A percentile compares a stretch with the other conserved stretches of the same genome.
Conservation (phyloP, 2,113 vertebrate species). For the Lepisosteus oculatus region DNA sequence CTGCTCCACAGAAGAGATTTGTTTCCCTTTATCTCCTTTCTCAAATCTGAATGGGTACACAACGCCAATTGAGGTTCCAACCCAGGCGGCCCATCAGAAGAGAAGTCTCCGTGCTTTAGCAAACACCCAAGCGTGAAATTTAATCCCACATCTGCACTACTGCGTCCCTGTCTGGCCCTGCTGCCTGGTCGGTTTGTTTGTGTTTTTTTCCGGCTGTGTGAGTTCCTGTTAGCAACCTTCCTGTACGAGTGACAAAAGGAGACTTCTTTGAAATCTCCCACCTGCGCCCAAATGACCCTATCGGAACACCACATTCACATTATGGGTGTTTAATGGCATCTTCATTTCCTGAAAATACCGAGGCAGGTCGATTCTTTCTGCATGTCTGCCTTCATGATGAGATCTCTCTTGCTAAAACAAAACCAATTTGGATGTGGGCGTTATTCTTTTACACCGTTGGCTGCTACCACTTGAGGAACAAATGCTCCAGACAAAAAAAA, state of each 20-base stretch:
- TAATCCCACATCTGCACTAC: conserved; percentile 51
- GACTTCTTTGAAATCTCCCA: conserved; percentile 35
- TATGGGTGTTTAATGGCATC: conserved; percentile 43
- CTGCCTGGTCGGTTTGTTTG: conserved; percentile 50
- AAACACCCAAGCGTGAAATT: conserved; percentile 58
- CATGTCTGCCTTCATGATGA: too few relatives aligned
- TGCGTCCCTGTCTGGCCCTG: conserved; percentile 28
- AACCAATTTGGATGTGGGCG: too few relatives aligned
- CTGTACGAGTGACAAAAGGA: conserved; percentile 25
- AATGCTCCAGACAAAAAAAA: too few relatives aligned
- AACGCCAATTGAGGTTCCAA: conserved; percentile 47
- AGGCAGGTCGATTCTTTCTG: too few relatives aligned
- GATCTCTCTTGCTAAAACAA: too few relatives aligned
- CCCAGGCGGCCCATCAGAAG: conserved; percentile 40
- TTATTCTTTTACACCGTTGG: too few relatives aligned
- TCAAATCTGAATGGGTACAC: conserved; percentile 63
- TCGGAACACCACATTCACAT: conserved; percentile 48
- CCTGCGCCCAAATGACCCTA: conserved; percentile 28
- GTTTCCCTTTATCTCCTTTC: conserved; percentile 32
- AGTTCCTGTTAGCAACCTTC: conserved; percentile 16
- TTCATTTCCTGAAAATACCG: conserved; percentile 46
- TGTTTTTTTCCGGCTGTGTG: conserved; percentile 48
- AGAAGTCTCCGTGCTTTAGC: conserved; percentile 22
- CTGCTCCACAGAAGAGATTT: conserved; percentile 23
- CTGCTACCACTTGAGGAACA: too few relatives aligned